Base-by-base conservation (phyloP, 2,888 invertebrate species). In the Leptopilina syphax region DNA sequence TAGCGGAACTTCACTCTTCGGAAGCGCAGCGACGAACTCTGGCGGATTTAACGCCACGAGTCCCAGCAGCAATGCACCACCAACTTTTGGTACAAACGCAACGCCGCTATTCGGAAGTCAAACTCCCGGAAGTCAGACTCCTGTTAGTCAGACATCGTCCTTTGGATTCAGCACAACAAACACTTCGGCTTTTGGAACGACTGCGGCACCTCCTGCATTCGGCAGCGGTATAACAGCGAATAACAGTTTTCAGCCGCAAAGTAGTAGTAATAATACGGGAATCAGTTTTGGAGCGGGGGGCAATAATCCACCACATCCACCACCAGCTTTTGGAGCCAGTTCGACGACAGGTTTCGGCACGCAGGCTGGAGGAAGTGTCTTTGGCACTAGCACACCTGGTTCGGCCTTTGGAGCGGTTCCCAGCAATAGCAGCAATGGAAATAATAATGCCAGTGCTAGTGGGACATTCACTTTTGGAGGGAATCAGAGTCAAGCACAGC, bases 401-500 rank as follows among this genome's bases (percentile, higher is more conserved):
- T 34, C 73, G 8, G 12, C 50, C 0, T 57, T 27, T 57, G 73
- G 34, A 34, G n/a, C 73, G 34, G 13, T 54, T 24, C 9, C 27
- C 18, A 66, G 13, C 47, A 34, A 3, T 18, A 76, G 18, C 18
- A 18, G 44, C 54, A 67, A 76, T 50, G 68, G 68, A 68, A 68
- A 68, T 24, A 68, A 47, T 12, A 68, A 73, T 57, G 13, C 57
- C 13, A 73, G 13, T 34, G n/a, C 77, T 2, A 65, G 77, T 13
- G 47, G 76, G 5, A 12, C 78, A 13, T 60, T 50, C 24, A 54
- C 65, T 4, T 76, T 83, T 27, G 84, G 84, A 9, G 54, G 80
- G 12, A 77, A 54, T 66, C 84, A 83, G 47, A 86, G 83, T 9
- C 85, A 87, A 65, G n/a, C 83, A 0, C 86, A 86, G 57, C 12